Conservation (phyloP, 35 echinoderm and acorn worm species). For the Patiria miniata region DNA sequence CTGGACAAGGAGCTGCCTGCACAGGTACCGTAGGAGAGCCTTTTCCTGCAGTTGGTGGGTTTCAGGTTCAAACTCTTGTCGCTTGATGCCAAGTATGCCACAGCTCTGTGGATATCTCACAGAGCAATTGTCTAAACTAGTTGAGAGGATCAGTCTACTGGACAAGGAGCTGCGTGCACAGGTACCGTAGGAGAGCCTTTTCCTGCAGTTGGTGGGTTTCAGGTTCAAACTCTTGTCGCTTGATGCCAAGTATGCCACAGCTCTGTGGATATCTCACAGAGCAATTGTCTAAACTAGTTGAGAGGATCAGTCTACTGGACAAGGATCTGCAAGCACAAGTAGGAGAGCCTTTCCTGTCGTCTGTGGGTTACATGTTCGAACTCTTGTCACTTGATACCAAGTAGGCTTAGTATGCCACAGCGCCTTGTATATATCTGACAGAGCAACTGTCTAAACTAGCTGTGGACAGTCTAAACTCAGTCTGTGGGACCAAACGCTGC, state of each 20-base stretch:
- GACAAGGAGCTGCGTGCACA: conserved; percentile 96
- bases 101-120: no score
- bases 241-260: no score
- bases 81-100: no score
- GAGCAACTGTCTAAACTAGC: conserved; percentile 92
- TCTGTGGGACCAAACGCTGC: conserved; percentile 84
- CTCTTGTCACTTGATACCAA: no score
- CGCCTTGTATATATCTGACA: no score
- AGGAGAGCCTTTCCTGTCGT: background rate
- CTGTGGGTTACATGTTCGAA: background rate
- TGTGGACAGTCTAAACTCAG: conserved; percentile 92
- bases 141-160: conserved; percentile 87
- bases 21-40: no score
- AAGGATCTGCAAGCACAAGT: conserved; percentile 96
- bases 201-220: background rate
- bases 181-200: conserved; percentile 43
- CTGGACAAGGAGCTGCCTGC: conserved; percentile 92
- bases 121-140: conserved; percentile 89
- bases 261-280: no score
- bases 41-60: no score
- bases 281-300: conserved; percentile 87
- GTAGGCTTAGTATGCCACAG: no score
- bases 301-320: conserved; percentile 91
- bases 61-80: background rate
- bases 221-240: background rate